Evolutionary conservation across 2,888 invertebrate genomes (phyloP).

Genomic region (Orthosia gothica): DNA sequence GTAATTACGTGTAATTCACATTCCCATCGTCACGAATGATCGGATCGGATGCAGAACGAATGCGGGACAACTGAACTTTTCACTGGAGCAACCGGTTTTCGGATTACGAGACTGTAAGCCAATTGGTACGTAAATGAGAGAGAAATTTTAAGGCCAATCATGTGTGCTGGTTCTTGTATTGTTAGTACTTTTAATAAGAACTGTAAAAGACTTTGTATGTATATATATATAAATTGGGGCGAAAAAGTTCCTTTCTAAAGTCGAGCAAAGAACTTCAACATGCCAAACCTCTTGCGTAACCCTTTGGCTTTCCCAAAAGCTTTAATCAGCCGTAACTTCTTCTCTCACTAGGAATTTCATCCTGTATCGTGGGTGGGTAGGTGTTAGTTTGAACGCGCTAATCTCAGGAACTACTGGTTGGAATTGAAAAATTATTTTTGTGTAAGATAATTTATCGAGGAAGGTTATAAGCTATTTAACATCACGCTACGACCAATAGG

Average conservation of each 20-base stretch:
- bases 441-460: too few species aligned
- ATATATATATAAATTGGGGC: not conserved
- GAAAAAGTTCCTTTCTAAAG: not conserved
- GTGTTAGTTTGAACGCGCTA: too few species aligned
- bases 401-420: too few species aligned
- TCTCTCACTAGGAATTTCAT: too few species aligned
- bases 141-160: constrained; percentile 50
- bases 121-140: constrained; percentile 51
- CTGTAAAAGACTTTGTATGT: not conserved
- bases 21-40: constrained; percentile 65
- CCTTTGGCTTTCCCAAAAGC: not conserved
- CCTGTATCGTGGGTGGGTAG: too few species aligned
- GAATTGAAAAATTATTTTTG: too few species aligned
- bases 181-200: constrained; percentile 20
- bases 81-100: constrained; percentile 55
- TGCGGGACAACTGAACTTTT: constrained; percentile 62
- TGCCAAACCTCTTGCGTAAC: too few species aligned
- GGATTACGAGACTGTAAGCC: constrained; percentile 46
- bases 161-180: constrained; percentile 27
- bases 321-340: not conserved
- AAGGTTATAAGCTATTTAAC: too few species aligned
- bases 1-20: constrained; percentile 67
- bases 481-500: too few species aligned
- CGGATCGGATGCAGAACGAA: constrained; percentile 64
- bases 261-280: not conserved